phyloP scores from a whole-genome alignment of 1,140 invertebrate genomes.

The Heliconius nattereri region DNA sequence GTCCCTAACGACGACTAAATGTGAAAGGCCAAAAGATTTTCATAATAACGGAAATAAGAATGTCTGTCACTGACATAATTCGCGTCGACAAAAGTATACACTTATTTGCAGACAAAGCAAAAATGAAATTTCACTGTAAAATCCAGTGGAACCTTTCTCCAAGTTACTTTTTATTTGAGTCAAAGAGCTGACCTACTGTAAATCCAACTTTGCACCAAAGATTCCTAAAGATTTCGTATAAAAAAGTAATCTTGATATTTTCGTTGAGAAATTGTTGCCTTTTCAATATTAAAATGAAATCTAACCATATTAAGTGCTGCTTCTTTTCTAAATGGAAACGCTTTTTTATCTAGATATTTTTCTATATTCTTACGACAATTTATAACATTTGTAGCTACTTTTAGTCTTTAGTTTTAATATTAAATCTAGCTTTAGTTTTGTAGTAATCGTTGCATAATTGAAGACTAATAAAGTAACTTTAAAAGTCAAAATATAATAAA shows the following conservation, averaged over 20 bases:
- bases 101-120: constrained; percentile 24
- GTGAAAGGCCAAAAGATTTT: constrained; percentile 4
- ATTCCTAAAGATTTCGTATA: constrained; percentile 6
- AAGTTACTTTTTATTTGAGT: constrained; percentile 26
- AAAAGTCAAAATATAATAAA: too few species aligned
- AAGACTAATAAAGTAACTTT: too few species aligned
- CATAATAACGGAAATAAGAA: constrained; percentile 12
- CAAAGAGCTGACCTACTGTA: constrained; percentile 30
- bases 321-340: background rate
- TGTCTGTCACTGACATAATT: constrained; percentile 14
- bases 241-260: constrained; percentile 14
- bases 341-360: background rate
- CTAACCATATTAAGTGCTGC: constrained; percentile 1
- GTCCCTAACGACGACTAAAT: background rate
- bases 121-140: constrained; percentile 25
- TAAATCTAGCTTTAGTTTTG: too few species aligned
- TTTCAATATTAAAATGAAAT: constrained; percentile 7
- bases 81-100: constrained; percentile 10
- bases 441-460: too few species aligned
- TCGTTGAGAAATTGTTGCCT: background rate
- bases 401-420: too few species aligned
- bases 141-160: constrained; percentile 20
- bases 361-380: too few species aligned
- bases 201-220: constrained; percentile 18
- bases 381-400: too few species aligned